These are phyloP conservation scores for Pachyramphus minor DNA, from an alignment of 2,113 vertebrate genomes.

Conservation along the genomic window DNA sequence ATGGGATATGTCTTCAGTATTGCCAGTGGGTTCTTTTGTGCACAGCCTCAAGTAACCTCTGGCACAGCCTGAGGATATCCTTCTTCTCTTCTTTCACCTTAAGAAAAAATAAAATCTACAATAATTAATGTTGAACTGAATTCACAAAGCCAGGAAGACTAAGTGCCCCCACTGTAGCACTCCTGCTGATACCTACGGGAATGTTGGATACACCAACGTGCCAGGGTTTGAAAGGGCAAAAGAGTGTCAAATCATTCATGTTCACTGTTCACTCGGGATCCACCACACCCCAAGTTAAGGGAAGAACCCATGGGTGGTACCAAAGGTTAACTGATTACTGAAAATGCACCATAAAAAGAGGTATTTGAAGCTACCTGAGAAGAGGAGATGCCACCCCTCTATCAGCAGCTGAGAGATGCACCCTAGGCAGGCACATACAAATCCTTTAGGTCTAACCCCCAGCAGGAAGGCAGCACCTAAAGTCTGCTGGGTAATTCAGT, in stretches of 20 bases:
- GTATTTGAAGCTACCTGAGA: background rate
- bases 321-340: background rate
- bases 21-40: background rate
- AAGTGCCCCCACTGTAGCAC: background rate
- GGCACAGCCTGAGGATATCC: background rate
- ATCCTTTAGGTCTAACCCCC: background rate
- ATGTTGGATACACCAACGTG: fast-evolving
- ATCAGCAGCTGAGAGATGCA: background rate
- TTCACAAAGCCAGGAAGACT: background rate
- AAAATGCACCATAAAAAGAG: background rate
- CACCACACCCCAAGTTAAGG: background rate
- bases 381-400: background rate
- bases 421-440: background rate
- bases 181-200: background rate
- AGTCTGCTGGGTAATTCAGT: background rate
- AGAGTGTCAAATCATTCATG: fast-evolving
- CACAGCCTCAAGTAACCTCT: background rate
- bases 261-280: background rate
- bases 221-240: background rate
- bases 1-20: background rate
- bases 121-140: background rate
- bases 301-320: background rate
- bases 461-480: background rate
- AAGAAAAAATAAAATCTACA: background rate
- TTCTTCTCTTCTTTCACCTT: background rate